Evolutionary conservation across 2,888 invertebrate species (phyloP).

Genomic region (Tridacna gigas): DNA sequence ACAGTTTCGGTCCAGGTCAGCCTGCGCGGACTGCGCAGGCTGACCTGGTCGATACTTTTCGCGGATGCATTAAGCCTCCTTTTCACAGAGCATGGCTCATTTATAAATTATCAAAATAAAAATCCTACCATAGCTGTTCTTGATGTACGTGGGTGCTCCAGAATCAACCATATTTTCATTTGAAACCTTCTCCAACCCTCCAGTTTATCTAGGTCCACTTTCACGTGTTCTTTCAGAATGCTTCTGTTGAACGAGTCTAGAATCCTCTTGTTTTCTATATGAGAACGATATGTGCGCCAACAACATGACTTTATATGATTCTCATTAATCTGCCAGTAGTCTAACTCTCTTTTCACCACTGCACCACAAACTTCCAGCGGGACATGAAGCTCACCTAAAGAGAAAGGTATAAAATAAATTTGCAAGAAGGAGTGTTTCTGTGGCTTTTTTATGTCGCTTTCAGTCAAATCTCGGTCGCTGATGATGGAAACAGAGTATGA

Average conservation of each 20-base stretch:
- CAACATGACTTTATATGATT: slow-evolving; percentile 83
- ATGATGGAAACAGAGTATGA: no score
- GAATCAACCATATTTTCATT: slow-evolving; percentile 81
- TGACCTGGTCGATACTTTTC: no score
- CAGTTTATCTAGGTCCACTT: slow-evolving; percentile 72
- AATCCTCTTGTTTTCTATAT: slow-evolving; percentile 82
- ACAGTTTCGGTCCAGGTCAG: no score
- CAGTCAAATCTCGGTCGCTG: no score
- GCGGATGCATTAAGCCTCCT: no score
- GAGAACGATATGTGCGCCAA: slow-evolving; percentile 82
- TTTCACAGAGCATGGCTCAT: no score
- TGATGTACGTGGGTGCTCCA: slow-evolving; percentile 83
- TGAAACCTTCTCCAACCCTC: slow-evolving; percentile 80
- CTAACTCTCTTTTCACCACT: slow-evolving; percentile 83
- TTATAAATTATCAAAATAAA: no score
- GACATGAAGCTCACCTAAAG: slow-evolving; percentile 83
- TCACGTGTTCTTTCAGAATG: slow-evolving; percentile 77
- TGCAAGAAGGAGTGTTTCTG: no score
- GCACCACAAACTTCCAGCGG: slow-evolving; percentile 84
- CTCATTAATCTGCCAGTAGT: slow-evolving; percentile 84
- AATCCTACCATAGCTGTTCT: slow-evolving; percentile 79
- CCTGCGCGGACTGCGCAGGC: no score
- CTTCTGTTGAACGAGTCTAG: slow-evolving; percentile 82
- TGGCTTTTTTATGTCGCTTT: no score
- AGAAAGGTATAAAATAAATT: slow-evolving; percentile 1